Evolutionary conservation across 2,797 vertebrate species (phyloP).

Genomic region (Gambusia yucatana): DNA sequence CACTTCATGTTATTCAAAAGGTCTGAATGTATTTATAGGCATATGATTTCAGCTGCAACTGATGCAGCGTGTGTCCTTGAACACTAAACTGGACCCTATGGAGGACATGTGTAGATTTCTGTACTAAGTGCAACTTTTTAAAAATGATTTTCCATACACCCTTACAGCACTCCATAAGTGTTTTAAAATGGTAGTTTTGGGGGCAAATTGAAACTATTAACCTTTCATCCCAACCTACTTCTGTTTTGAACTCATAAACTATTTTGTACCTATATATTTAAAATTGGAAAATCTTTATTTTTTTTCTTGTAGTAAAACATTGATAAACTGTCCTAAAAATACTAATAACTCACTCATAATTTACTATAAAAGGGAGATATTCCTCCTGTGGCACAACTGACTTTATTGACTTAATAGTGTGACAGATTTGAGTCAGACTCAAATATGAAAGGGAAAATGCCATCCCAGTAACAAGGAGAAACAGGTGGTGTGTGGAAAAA

Average conservation of each 20-base stretch:
- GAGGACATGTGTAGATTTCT: background rate
- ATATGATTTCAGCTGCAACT: conserved; percentile 20
- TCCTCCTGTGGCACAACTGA: too few species aligned
- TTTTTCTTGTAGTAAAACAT: background rate
- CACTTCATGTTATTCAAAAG: conserved; percentile 62
- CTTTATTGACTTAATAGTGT: background rate
- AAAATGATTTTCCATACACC: background rate
- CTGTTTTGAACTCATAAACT: background rate
- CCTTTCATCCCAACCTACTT: background rate
- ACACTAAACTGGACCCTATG: conserved; percentile 8
- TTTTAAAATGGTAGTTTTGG: background rate
- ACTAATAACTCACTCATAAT: background rate
- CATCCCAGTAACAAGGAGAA: background rate
- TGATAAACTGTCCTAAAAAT: background rate
- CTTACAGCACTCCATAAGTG: too few species aligned
- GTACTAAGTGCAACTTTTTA: background rate
- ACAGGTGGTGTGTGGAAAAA: background rate
- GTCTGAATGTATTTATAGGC: conserved; percentile 45
- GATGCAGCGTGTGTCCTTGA: conserved; percentile 35
- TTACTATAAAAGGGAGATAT: background rate
- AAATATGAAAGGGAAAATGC: background rate
- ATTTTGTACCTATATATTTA: background rate
- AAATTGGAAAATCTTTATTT: background rate
- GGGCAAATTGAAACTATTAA: background rate
- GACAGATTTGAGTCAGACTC: background rate